phyloP scores from a whole-genome alignment of 2,113 vertebrate species.

The Nothocercus nigrocapillus region DNA sequence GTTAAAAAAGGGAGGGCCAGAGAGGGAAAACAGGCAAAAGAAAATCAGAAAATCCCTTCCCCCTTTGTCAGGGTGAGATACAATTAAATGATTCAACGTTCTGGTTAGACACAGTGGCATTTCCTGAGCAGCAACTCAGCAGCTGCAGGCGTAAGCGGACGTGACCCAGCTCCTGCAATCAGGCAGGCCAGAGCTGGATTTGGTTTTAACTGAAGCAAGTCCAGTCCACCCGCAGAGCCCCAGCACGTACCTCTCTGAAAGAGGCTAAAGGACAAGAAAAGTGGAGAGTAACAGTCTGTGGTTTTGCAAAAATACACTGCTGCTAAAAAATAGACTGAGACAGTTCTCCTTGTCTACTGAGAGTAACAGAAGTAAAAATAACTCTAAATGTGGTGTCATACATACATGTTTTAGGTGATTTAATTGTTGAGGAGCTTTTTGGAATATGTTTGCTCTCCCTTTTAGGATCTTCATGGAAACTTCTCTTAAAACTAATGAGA shows the following conservation, averaged over 20 bases:
- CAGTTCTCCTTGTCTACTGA: neutral
- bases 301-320: neutral
- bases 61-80: neutral
- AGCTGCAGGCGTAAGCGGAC: neutral
- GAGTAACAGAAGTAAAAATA: neutral
- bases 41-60: neutral
- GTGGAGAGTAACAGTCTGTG: neutral
- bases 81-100: neutral
- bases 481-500: constrained; percentile 36
- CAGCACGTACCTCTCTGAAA: neutral
- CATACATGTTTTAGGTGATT: neutral
- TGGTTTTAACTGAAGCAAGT: neutral
- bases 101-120: neutral
- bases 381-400: neutral
- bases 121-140: neutral
- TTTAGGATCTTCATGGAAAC: neutral
- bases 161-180: neutral
- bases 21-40: neutral
- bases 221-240: too few species aligned
- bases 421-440: neutral
- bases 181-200: neutral
- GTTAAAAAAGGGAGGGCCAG: neutral
- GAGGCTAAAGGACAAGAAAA: neutral
- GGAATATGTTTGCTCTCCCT: neutral
- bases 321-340: neutral